Base-by-base conservation (phyloP, 1,140 invertebrate genomes). In the Oncopodura yosiiana region DNA sequence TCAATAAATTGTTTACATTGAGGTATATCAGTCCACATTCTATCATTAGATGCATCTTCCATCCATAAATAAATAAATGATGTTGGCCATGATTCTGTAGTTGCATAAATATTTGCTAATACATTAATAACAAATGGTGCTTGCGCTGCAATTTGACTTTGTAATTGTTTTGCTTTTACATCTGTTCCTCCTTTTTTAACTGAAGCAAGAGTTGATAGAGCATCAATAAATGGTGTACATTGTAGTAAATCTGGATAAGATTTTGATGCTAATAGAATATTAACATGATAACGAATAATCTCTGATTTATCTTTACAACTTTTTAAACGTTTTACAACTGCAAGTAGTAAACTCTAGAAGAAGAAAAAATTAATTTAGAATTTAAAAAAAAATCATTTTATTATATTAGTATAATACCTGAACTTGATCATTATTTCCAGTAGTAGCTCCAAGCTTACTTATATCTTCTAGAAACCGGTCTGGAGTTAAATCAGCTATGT, bases 1-100 rank as follows among this genome's bases (percentile, higher is more conserved):
- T 94, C 90, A 0, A 94, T 86, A 73, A 95, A 88, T 27, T 81
- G 81, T 68, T 87, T 85, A 69, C 91, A 95, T 69, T 91, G 85
- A 9, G 88, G 80, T 64, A 85, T 81, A 68, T 96, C 93, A 6
- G 95, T 86, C 91, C 93, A 97, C 49, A 86, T 76, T 45, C 92
- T 72, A 65, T 97, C 93, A 44, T 87, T 87, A 0, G 93, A 69
- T 3, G 91, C 87, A 75, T 98, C 94, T 67, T 98, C 93, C 50
- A 96, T 81, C 68, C 91, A 97, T 0, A 90, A 76, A 81, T 91
- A 64, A 5, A 77, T 71, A 66, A 62, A 62, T 58, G 23, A 34
- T 39, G n/a, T 37, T 26, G 58, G 58, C 58, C 58, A 60, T 9
- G 30, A n/a, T 4, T 36, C 16, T 1, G 37, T 30, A 29, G 12